Evolutionary conservation across 2,888 invertebrate genomes (phyloP).

Genomic region (Mantis religiosa): DNA sequence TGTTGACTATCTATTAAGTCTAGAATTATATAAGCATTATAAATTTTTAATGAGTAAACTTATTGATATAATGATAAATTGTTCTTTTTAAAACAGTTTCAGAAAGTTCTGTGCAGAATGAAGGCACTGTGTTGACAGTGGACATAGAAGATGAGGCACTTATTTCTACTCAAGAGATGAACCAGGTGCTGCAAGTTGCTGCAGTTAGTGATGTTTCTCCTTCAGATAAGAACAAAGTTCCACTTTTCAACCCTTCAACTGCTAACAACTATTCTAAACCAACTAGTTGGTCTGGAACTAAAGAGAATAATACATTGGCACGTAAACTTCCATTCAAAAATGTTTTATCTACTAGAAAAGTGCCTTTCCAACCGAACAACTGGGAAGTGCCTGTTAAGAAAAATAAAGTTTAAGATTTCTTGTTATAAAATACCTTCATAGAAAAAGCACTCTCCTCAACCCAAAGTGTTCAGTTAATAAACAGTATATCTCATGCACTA

Average conservation of each 20-base stretch:
- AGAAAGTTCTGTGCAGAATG: neutral
- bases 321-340: neutral
- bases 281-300: neutral
- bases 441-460: too few species aligned
- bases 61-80: too few species aligned
- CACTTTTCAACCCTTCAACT: neutral
- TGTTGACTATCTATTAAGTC: too few species aligned
- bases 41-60: too few species aligned
- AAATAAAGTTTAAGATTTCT: neutral
- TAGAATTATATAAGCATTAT: too few species aligned
- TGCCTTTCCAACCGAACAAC: neutral
- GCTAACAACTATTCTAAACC: neutral
- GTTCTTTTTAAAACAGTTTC: neutral
- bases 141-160: conserved; percentile 4
- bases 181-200: neutral
- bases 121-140: neutral
- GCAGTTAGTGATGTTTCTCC: neutral
- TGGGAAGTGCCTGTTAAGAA: neutral
- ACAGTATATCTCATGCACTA: too few species aligned
- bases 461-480: too few species aligned
- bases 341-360: neutral
- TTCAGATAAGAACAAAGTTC: neutral
- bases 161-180: neutral
- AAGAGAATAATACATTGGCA: neutral
- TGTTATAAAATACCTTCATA: neutral